These are phyloP conservation scores for Scaptodrosophila latifasciaeformis DNA, from an alignment of 2,888 invertebrate genomes.

Conservation along the genomic window DNA sequence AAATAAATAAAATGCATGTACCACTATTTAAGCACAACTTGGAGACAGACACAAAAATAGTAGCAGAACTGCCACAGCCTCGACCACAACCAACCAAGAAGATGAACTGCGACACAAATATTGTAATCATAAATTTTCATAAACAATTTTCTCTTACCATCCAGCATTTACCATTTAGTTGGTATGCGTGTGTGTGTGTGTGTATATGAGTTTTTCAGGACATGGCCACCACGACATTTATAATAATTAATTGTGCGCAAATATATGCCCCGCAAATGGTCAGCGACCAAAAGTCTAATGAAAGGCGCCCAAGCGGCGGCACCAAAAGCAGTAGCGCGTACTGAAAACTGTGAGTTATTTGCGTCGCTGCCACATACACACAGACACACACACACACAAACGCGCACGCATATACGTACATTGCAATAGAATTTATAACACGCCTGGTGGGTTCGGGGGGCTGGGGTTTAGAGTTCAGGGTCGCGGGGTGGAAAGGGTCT, in stretches of 20 bases:
- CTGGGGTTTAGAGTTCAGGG: conserved; percentile 26
- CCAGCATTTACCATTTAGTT: conserved; percentile 30
- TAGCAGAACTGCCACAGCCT: background rate
- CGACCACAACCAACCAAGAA: conserved; percentile 16
- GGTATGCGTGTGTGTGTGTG: conserved; percentile 28
- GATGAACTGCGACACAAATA: conserved; percentile 67
- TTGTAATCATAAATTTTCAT: conserved; percentile 69
- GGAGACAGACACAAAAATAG: background rate
- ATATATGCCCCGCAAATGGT: conserved; percentile 70
- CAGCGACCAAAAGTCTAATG: conserved; percentile 46
- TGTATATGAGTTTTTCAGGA: conserved; percentile 11
- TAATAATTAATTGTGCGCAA: conserved; percentile 73
- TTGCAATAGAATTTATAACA: conserved; percentile 59
- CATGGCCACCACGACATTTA: conserved; percentile 65
- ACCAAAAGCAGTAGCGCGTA: conserved; percentile 21
- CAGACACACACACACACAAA: conserved; percentile 17
- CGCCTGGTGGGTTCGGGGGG: background rate
- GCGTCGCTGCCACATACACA: conserved; percentile 33
- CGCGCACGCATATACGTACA: conserved; percentile 24
- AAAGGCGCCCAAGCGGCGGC: conserved; percentile 35
- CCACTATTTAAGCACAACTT: conserved; percentile 36
- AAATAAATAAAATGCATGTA: conserved; percentile 44
- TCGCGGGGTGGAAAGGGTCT: too few relatives aligned
- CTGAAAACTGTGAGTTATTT: conserved; percentile 62
- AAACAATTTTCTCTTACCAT: conserved; percentile 58